Base-by-base conservation (phyloP, 2,113 vertebrate species). In the Laterallus jamaicensis region DNA sequence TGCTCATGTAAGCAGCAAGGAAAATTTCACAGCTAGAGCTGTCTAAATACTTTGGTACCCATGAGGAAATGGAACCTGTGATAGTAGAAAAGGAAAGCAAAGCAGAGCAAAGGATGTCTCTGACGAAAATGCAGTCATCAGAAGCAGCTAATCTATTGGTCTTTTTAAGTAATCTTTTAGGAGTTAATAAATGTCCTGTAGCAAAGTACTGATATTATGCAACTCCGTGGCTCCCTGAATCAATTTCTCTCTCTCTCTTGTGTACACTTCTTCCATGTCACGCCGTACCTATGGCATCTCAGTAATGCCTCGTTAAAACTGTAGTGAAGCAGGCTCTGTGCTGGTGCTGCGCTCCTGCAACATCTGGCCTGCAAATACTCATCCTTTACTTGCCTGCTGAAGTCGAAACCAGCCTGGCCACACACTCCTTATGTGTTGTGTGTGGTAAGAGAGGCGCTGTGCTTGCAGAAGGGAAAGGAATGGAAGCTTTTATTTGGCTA, bases 191-290 rank as follows among this genome's bases (percentile, higher is more conserved):
- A 35, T 60, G 54, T 44, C 62, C 50, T 25, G 24, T 7, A 42
- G 69, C 84, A 92, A 73, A 82, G 39, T 4, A 19, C 39, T 71
- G 77, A 60, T 9, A 49, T 95, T 96, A 84, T 32, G 86, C 92
- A 96, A 93, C 49, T 71, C 40, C 4, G 0, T 54, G 81, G 79
- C 77, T 85, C 74, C 63, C 84, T 85, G 62, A 89, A 94, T 95
- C 78, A 87, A 85, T 93, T 93, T 89, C 58, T 68, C 52, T 35
- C 35, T 93, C 86, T 81, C 81, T 35, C 89, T 82, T 68, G 60
- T 49, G 86, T 62, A 6, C 66, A 68, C 84, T 87, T 59, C 29
- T 62, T 66, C 55, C 64, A 14, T 9, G 56, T 49, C 83, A 86
- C 0, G 0, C 89, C 40, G 4, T 40, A 29, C 55, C 50, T 28